Percentiles rank a stretch among this genome's conserved stretches.
Evolutionary conservation across 1,140 invertebrate genomes (phyloP).

Genomic region (Drosophila melanica): DNA sequence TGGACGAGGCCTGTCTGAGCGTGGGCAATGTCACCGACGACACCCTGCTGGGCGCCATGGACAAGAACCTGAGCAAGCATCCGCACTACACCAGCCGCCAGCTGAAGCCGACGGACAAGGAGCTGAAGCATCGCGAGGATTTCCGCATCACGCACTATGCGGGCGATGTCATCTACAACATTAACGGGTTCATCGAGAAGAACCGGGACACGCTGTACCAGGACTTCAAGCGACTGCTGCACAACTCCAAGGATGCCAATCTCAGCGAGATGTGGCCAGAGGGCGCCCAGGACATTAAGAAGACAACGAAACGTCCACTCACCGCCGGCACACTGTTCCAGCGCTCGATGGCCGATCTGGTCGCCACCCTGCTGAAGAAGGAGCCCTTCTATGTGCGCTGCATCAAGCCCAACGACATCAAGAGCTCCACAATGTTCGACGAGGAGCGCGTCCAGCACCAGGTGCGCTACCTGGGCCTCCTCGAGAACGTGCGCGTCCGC

Average conservation of each 20-base stretch:
- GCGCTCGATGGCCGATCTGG: constrained; percentile 95
- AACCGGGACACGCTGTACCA: constrained; percentile 98
- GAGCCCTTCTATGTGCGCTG: constrained; percentile 98
- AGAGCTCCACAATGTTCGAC: constrained; percentile 89
- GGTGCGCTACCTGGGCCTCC: constrained; percentile 94
- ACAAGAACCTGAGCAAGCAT: constrained; percentile 93
- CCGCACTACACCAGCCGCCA: constrained; percentile 95
- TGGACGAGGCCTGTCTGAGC: constrained; percentile 97
- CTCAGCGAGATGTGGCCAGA: constrained; percentile 97
- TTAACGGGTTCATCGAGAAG: constrained; percentile 96
- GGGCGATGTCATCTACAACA: constrained; percentile 96
- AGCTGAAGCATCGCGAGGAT: constrained; percentile 91
- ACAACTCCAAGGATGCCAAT: constrained; percentile 90
- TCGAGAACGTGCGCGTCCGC: constrained; percentile 97
- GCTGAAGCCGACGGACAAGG: constrained; percentile 92
- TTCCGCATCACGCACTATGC: constrained; percentile 97
- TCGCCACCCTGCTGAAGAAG: constrained; percentile 94
- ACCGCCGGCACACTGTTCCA: constrained; percentile 97
- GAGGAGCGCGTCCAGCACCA: constrained; percentile 93
- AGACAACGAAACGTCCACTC: constrained; percentile 96
- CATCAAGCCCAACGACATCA: constrained; percentile 97
- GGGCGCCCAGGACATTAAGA: constrained; percentile 94
- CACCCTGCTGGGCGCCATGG: constrained; percentile 96
- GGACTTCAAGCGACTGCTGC: constrained; percentile 96
- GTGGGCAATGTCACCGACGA: constrained; percentile 96